Percentiles rank a stretch among this genome's conserved stretches.
Conservation (phyloP, 2,888 invertebrate genomes). For the Eupithecia exiguata region DNA sequence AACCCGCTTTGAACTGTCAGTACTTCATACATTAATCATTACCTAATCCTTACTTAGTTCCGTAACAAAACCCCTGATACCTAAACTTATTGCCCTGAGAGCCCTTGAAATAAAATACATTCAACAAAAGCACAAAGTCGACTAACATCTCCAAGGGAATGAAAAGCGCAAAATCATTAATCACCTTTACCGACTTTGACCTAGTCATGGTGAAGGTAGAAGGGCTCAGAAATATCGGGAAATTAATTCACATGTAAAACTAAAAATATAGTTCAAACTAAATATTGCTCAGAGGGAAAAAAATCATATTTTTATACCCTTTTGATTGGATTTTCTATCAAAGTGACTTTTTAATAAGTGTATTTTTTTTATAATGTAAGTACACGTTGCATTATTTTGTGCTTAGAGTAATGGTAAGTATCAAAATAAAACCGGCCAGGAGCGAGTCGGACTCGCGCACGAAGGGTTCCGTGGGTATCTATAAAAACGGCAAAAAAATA, state of each 20-base stretch:
- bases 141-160: slow-evolving; percentile 15
- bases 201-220: slow-evolving; percentile 37
- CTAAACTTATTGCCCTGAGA: slow-evolving; percentile 9
- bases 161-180: slow-evolving; percentile 34
- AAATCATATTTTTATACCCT: background rate
- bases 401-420: too few relatives aligned
- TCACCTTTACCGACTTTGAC: slow-evolving; percentile 33
- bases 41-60: background rate
- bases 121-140: slow-evolving; percentile 13
- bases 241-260: slow-evolving; percentile 17
- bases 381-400: too few relatives aligned
- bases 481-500: too few relatives aligned
- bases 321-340: background rate
- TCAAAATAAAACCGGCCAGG: too few relatives aligned
- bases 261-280: background rate
- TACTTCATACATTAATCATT: slow-evolving; percentile 7
- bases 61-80: slow-evolving; percentile 12
- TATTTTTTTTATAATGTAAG: too few relatives aligned
- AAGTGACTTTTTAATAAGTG: background rate
- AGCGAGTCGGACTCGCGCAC: too few relatives aligned
- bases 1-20: background rate
- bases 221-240: slow-evolving; percentile 24
- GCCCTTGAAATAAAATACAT: slow-evolving; percentile 14
- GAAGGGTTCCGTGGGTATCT: too few relatives aligned
- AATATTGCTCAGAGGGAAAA: background rate